Conservation (phyloP, 1,140 invertebrate genomes). For the Drosophila pectinifera region DNA sequence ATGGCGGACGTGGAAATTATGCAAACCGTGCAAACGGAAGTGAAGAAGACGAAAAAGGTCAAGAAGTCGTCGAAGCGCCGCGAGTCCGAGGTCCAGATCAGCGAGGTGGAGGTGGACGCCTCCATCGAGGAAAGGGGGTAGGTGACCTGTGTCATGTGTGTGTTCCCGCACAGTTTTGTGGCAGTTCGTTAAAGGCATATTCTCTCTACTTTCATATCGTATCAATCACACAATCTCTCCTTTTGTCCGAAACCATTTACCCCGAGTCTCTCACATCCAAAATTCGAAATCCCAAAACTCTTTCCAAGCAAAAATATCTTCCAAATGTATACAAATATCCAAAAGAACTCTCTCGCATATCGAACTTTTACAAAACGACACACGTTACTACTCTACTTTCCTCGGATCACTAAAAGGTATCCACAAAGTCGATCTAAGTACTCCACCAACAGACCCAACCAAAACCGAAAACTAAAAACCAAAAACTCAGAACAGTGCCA, state of each 20-base stretch:
- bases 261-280: conserved; percentile 24
- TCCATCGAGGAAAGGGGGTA: conserved; percentile 90
- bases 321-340: conserved; percentile 56
- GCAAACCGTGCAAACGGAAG: conserved; percentile 91
- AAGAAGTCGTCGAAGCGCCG: conserved; percentile 93
- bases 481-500: conserved; percentile 21
- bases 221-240: conserved; percentile 15
- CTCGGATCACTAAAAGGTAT: conserved; percentile 87
- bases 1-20: conserved; percentile 94
- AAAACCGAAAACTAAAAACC: conserved; percentile 13
- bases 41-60: conserved; percentile 94
- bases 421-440: conserved; percentile 60
- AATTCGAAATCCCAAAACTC: conserved; percentile 17
- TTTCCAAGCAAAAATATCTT: too few relatives aligned
- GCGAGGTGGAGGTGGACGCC: conserved; percentile 91
- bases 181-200: conserved; percentile 58
- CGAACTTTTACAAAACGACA: conserved; percentile 86
- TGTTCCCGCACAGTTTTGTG: conserved; percentile 66
- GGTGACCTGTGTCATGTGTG: conserved; percentile 86
- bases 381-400: conserved; percentile 87
- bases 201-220: conserved; percentile 21
- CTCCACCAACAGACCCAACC: conserved; percentile 2
- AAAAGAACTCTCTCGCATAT: conserved; percentile 74
- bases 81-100: conserved; percentile 93
- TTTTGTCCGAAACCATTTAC: conserved; percentile 12